Evolutionary conservation across 2,797 vertebrate species (phyloP), one percentile per base, ranked within the genome.

Genomic region (Liasis olivaceus): DNA sequence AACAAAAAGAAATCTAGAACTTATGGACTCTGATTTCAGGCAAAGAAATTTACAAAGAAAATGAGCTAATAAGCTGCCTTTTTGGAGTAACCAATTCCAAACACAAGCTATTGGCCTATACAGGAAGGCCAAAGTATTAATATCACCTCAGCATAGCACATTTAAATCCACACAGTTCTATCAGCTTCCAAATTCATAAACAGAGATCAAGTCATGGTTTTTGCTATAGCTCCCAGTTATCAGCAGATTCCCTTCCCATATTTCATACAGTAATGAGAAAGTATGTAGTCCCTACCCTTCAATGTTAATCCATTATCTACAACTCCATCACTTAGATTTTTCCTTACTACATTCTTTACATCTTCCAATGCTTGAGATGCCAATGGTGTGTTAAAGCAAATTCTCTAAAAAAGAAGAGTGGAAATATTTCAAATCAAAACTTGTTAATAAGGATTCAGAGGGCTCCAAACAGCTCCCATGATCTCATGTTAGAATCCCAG

Each of bases 261-360:
- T 22, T 20, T n/a, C 9, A 9, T 86, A 69, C 51, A 51, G 56
- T 81, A 63, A 66, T 26, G 20, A 47, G 54, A 60, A 94, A 11
- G 90, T 86, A 94, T 58, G 0, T 0, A 89, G 59, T 3, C n/a
- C 97, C 91, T 93, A 99, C 99, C 99, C 98, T 98, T 99, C 93
- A 99, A 96, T 0, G 98, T 99, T 95, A 99, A 97, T 17, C 99
- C 99, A 56, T 99, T 98, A 94, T 99, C 98, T 86, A 97, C 97
- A 90, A 99, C 98, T 66, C 99, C 99, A 36, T 99, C 99, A 26
- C 95, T 98, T 84, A 99, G 93, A 91, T 99, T 99, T 97, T 99
- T 99, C 96, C 98, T 98, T 93, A 99, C 99, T 89, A 99, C 99
- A 58, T 99, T 99, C 97, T 99, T 99, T 28, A 99, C 99, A 28